phyloP scores from a whole-genome alignment of 2,797 vertebrate genomes.

The Chelidonichthys spinosus region DNA sequence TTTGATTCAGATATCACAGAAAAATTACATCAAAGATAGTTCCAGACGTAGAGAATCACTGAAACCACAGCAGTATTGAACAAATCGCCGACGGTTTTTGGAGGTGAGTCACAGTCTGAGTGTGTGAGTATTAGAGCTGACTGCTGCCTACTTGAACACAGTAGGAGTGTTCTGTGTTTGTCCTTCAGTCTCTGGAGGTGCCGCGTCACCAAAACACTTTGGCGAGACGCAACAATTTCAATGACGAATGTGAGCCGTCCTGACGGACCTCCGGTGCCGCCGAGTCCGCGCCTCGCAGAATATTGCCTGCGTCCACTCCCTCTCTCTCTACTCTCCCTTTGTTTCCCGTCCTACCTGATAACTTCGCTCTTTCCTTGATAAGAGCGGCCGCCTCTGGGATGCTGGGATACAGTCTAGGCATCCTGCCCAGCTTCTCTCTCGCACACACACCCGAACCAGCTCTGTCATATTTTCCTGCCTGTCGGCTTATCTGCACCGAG shows the following conservation, averaged over 20 bases:
- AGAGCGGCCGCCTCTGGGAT: conserved; percentile 42
- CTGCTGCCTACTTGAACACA: conserved; percentile 35
- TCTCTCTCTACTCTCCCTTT: conserved; percentile 39
- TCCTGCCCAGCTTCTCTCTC: conserved; percentile 40
- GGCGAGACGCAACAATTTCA: conserved; percentile 40
- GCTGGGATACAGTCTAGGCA: conserved; percentile 61
- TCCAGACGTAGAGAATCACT: not conserved
- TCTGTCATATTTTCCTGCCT: conserved; percentile 57
- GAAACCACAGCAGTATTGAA: not conserved
- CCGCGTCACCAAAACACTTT: conserved; percentile 15
- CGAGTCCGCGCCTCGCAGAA: conserved; percentile 35
- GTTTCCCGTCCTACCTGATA: conserved; percentile 61
- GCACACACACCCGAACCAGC: conserved; percentile 18
- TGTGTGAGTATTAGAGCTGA: conserved; percentile 34
- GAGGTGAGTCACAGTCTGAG: conserved; percentile 57
- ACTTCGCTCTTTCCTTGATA: conserved; percentile 51
- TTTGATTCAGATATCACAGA: not conserved
- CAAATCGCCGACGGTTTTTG: conserved; percentile 28
- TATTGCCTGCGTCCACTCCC: conserved; percentile 42
- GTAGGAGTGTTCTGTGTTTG: conserved; percentile 45
- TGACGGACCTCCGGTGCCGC: conserved; percentile 36
- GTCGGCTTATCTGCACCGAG: conserved; percentile 59
- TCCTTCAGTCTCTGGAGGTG: conserved; percentile 43
- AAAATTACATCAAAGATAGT: not conserved
- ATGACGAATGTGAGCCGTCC: conserved; percentile 53